A percentile compares a stretch with the other conserved stretches of the same genome.
These are phyloP conservation scores for Nowickia ferox DNA, from an alignment of 2,888 invertebrate species.

Conservation along the genomic window DNA sequence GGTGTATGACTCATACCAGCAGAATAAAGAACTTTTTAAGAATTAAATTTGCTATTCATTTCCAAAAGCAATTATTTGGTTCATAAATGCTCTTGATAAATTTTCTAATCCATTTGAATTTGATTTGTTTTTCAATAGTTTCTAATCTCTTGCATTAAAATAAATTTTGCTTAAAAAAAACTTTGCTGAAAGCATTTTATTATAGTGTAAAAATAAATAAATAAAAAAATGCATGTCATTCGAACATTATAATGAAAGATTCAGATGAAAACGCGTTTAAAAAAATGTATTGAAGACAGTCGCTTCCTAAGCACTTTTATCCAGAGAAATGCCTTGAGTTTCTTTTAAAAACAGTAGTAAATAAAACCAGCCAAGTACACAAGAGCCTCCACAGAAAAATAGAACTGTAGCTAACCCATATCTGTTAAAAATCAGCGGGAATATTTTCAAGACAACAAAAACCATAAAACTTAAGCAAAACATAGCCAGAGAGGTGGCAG, in stretches of 20 bases:
- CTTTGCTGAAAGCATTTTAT: too few species aligned
- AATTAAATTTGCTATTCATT: too few species aligned
- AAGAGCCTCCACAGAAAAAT: slow-evolving; percentile 76
- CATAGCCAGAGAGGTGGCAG: slow-evolving; percentile 78
- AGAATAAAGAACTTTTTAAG: too few species aligned
- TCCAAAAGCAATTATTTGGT: too few species aligned
- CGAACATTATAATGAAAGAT: slow-evolving; percentile 1
- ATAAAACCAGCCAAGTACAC: slow-evolving; percentile 76
- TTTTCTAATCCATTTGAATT: too few species aligned
- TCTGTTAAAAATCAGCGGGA: slow-evolving; percentile 76
- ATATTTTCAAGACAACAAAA: slow-evolving; percentile 78
- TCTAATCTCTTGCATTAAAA: too few species aligned
- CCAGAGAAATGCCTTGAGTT: slow-evolving; percentile 79
- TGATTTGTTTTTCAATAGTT: too few species aligned
- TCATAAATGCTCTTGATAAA: too few species aligned
- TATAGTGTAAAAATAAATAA: too few species aligned
- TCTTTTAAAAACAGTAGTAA: slow-evolving; percentile 78
- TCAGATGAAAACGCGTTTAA: neutral
- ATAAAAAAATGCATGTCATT: neutral
- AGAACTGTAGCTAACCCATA: slow-evolving; percentile 77
- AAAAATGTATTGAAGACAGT: neutral
- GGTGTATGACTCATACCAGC: too few species aligned
- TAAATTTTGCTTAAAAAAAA: too few species aligned
- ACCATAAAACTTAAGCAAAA: slow-evolving; percentile 76
- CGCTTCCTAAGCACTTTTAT: slow-evolving; percentile 6